Evolutionary conservation across 2,888 invertebrate species (phyloP), one percentile per base, ranked within the genome.

Genomic region (Tachina fera): DNA sequence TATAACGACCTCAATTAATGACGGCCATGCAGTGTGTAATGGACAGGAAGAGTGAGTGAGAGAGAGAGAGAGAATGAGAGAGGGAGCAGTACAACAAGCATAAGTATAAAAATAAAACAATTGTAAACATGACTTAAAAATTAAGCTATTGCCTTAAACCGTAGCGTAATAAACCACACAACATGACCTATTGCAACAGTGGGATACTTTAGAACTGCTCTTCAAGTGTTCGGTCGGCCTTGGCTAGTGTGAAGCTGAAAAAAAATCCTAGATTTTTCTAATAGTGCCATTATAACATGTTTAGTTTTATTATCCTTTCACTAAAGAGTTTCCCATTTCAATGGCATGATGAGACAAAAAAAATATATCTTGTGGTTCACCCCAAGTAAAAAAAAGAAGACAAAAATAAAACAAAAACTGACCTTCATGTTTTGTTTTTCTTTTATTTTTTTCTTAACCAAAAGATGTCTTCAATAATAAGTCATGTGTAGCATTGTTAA

Each of bases 1-100:
- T 89, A 88, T 89, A 88, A 88, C 89, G 89, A 89, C 89, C 90
- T 90, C 89, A 90, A 90, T 90, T 89, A 89, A 87, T 83, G 84
- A 83, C 51, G 67, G 47, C 63, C 71, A 31, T 45, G 14, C 45
- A 53, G n/a, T 41, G 47, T 16, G 9, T 1, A 47, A 60, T 61
- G 51, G 63, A 14, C 63, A 47, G 8, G 6, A 31, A 39, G 47
- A 16, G 47, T 9, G 31, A 63, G 6, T 39, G n/a, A 60, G 41
- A 0, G 61, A 16, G 43, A 43, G 10, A 3, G 47, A 41, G 16
- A 60, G 13, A 14, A 4, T 51, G 60, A 8, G 3, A 65, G 39
- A 47, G 43, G 31, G 22, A 9, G 9, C 22, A 31, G 6, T 31
- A 31, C 6, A 31, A 31, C 6, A 5, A 31, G 5, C 56, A 56